A percentile compares a stretch with the other conserved stretches of the same genome.
These are phyloP conservation scores for Columbina picui DNA, from an alignment of 2,113 vertebrate genomes.

Conservation along the genomic window DNA sequence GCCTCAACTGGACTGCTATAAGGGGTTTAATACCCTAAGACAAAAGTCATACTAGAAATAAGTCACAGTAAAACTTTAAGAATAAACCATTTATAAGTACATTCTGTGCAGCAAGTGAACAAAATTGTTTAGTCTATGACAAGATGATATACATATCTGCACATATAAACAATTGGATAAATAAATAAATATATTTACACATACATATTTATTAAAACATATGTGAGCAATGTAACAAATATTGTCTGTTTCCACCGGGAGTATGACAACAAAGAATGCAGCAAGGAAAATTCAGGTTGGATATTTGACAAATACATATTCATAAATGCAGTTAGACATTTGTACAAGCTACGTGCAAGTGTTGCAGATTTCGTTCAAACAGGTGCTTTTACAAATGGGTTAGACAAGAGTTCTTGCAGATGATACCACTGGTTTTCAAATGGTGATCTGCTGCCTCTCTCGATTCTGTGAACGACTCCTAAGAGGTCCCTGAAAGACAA, in stretches of 20 bases:
- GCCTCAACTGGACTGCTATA: background rate
- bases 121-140: background rate
- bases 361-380: background rate
- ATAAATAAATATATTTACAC: background rate
- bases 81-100: background rate
- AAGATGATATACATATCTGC: background rate
- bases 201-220: background rate
- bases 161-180: background rate
- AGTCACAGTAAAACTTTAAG: background rate
- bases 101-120: background rate
- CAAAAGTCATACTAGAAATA: background rate
- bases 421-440: background rate
- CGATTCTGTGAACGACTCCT: background rate
- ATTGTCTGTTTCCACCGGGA: background rate
- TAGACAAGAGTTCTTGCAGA: background rate
- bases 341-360: background rate
- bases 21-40: background rate
- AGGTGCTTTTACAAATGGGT: background rate
- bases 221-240: background rate
- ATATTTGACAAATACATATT: background rate
- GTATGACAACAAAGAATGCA: background rate
- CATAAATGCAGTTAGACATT: background rate
- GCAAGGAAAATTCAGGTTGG: background rate
- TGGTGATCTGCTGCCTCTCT: background rate
- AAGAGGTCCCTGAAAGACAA: background rate